Evolutionary conservation across 2,797 vertebrate genomes (phyloP).

Genomic region (Hoplostethus mediterraneus): DNA sequence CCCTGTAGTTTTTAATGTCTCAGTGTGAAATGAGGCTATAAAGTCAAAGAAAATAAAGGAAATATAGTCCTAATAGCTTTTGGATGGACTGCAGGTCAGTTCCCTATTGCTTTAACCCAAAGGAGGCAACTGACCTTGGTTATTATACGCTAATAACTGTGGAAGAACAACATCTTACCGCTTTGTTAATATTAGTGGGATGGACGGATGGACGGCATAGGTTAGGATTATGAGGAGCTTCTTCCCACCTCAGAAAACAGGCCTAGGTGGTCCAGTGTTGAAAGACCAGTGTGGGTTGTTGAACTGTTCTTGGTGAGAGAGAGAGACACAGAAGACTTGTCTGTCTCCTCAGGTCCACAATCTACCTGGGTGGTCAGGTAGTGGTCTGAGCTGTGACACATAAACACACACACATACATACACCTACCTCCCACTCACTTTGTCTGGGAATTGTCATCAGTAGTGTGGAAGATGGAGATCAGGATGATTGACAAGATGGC

Average conservation of each 20-base stretch:
- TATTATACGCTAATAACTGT: slow-evolving; percentile 21
- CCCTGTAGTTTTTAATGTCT: slow-evolving; percentile 33
- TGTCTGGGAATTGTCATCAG: slow-evolving; percentile 36
- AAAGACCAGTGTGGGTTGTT: slow-evolving; percentile 17
- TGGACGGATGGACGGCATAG: neutral
- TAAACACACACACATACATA: slow-evolving; percentile 22
- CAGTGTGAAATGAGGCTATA: slow-evolving; percentile 34
- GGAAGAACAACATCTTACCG: slow-evolving; percentile 1
- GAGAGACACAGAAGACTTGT: neutral
- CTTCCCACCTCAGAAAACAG: slow-evolving; percentile 2
- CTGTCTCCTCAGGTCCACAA: neutral
- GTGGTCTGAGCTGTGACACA: slow-evolving; percentile 1
- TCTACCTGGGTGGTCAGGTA: slow-evolving; percentile 67
- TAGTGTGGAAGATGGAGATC: slow-evolving; percentile 7
- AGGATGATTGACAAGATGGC: slow-evolving; percentile 54
- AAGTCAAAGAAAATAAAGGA: slow-evolving; percentile 49
- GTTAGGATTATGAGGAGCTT: neutral
- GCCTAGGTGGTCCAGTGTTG: slow-evolving; percentile 23
- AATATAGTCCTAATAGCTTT: slow-evolving; percentile 45
- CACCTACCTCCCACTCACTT: slow-evolving; percentile 10
- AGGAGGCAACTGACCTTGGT: neutral
- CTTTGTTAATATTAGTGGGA: neutral
- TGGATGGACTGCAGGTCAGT: slow-evolving; percentile 25
- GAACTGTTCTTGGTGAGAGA: slow-evolving; percentile 12
- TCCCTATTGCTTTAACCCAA: slow-evolving; percentile 37